Base-by-base conservation (phyloP, 37 sponge, comb jelly and placozoan genomes). In the Diacarnus erythraeanus region DNA sequence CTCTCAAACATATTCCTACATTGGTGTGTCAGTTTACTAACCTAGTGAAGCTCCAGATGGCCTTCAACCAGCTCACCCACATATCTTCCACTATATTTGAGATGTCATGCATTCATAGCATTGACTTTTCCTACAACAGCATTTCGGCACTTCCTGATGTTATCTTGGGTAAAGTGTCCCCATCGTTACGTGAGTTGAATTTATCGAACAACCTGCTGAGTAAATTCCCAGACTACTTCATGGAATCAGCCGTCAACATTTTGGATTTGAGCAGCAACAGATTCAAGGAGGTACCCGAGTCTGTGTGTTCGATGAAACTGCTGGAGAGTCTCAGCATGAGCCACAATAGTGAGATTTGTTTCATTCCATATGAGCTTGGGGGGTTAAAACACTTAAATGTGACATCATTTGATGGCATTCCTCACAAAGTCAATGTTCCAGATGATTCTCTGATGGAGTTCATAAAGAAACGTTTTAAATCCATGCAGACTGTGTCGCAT, bases 51-150 rank as follows among this genome's bases (percentile, higher is more conserved):
- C 78, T 88, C 6, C 88, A 88, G 23, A 31, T 88, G 12, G 77
- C 70, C 27, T 72, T 61, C 31, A 88, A 88, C 29, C 10, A 80
- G 27, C 29, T 88, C 35, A 61, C 82, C 6, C 36, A 42, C 41
- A 69, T 91, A 0, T 80, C 83, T 0, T 17, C 79, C 33, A 76
- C 78, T 34, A 60, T 91, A 8, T 78, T 91, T 36, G 35, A 41
- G n/a, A 58, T 91, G 29, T 84, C 87, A 17, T 15, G 21, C 21
- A 29, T 91, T 17, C 29, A 79, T 38, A 72, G 79, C 23, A 77
- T 91, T 37, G 82, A 86, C 29, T 35, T 86, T 36, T 83, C 91
- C 0, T 73, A 78, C 56, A 91, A 91, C 66, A 4, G 1, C 4
- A 77, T 91, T 10, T 63, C 44, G 4, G 23, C 80, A 6, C 59